Conservation (phyloP, 2,797 vertebrate genomes). For the Hemitrygon akajei region DNA sequence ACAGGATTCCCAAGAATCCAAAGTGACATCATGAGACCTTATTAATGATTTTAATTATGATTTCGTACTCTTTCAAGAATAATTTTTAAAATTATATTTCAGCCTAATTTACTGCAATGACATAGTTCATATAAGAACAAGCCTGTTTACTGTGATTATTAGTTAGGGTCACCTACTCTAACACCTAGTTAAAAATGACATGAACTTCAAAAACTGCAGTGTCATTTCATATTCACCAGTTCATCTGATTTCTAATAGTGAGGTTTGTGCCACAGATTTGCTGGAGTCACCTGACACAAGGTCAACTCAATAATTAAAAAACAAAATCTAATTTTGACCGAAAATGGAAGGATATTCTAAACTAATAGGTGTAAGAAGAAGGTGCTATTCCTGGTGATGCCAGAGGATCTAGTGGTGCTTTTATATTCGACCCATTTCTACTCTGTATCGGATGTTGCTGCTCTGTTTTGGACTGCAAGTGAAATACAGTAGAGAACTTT, state of each 20-base stretch:
- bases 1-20: too few relatives aligned
- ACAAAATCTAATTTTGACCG: not conserved
- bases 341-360: not conserved
- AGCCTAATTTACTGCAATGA: not conserved
- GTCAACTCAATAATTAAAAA: too few relatives aligned
- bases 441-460: too few relatives aligned
- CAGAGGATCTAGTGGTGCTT: too few relatives aligned
- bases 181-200: not conserved
- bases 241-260: not conserved
- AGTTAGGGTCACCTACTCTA: not conserved
- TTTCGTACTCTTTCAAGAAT: too few relatives aligned
- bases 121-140: not conserved
- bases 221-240: not conserved
- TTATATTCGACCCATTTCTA: too few relatives aligned
- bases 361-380: not conserved
- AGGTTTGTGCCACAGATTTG: not conserved
- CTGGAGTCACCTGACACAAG: not conserved
- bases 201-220: not conserved
- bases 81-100: not conserved
- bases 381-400: too few relatives aligned
- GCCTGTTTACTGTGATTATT: not conserved
- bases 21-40: too few relatives aligned
- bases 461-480: too few relatives aligned
- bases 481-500: too few relatives aligned
- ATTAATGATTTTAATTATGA: too few relatives aligned